Base-by-base conservation (phyloP, 2,113 vertebrate species). In the Oryzias javanicus region DNA sequence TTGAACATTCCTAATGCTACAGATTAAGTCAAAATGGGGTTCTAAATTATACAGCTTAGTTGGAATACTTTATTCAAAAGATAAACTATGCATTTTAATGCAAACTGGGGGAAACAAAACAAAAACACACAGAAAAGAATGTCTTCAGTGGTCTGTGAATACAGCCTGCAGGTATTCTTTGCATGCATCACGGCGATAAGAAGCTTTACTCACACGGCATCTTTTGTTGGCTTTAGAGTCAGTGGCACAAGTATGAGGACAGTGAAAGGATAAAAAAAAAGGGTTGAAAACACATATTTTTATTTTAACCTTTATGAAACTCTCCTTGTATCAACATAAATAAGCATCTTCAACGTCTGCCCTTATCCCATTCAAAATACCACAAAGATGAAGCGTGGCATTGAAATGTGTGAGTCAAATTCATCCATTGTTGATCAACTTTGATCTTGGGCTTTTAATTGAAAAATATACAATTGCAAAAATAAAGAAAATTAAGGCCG, bases 81-180 rank as follows among this genome's bases (percentile, higher is more conserved):
- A 58, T 47, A 45, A 25, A 35, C 4, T 18, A 14, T 45, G 14
- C n/a, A 20, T 24, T 24, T 6, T 42, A 2, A 18, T 41, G 15
- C 46, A 41, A 41, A 41, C 46, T 22, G 18, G 47, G 54, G 20
- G 40, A 58, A 52, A 40, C 72, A 53, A 53, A 60, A 71, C 57
- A 77, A n/a, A 52, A 29, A 70, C 14, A 25, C 7, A 19, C 25
- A 17, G 46, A 52, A 41, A 63, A 29, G 10, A 8, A 12, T 22
- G 13, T 46, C 40, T 64, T 45, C 35, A 42, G 19, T 25, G 50
- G 53, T 24, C 63, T 64, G 40, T 40, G 17, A 5, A 49, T 49
- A 65, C 70, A 71, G 70, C 79, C 67, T 60, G 72, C 67, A 83
- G 80, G 52, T 72, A 68, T 80, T 58, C 20, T 49, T 50, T 57